Evolutionary conservation across 2,888 invertebrate species (phyloP), one percentile per base, ranked within the genome.

Genomic region (Pyralis farinalis): DNA sequence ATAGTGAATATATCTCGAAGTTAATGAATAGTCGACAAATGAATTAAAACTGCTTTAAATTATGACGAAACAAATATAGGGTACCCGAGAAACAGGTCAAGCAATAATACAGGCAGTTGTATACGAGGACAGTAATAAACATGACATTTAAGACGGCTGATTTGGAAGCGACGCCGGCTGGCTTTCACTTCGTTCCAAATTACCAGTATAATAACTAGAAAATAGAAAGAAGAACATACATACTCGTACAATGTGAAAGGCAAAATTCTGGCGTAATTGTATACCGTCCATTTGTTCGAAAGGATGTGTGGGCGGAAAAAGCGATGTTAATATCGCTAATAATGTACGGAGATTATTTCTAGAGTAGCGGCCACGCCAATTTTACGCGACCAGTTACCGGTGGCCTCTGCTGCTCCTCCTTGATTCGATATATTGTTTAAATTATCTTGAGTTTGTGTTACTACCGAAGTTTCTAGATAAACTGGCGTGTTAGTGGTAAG

Each of bases 261-360:
- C 37, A 16, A 16, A 16, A 16, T 16, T 16, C 3, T 16, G 16
- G 3, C 63, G 59, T 63, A 66, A 68, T 47, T 54, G 56, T 58
- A 61, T 64, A 65, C 62, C 58, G 42, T 31, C 46, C 44, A 55
- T 61, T 59, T 59, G 60, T 54, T 50, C 33, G 43, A 34, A 11
- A 45, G 34, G 43, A 38, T 46, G 52, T 54, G 65, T 60, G 58
- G 58, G 64, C 51, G 60, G 47, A 49, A 58, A 53, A 46, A 58
- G 47, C 58, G 52, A 63, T 58, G 56, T 64, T 67, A 68, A 64
- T 71, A 69, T 58, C 44, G 58, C 60, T 68, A 63, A 64, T 63
- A 67, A 63, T 55, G 60, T 58, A 60, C 46, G 56, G 53, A 50
- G 54, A 63, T 59, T 73, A 74, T 71, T 72, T 71, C 55, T 43